phyloP scores from a whole-genome alignment of 2,888 invertebrate genomes.

The Resseliella maxima region DNA sequence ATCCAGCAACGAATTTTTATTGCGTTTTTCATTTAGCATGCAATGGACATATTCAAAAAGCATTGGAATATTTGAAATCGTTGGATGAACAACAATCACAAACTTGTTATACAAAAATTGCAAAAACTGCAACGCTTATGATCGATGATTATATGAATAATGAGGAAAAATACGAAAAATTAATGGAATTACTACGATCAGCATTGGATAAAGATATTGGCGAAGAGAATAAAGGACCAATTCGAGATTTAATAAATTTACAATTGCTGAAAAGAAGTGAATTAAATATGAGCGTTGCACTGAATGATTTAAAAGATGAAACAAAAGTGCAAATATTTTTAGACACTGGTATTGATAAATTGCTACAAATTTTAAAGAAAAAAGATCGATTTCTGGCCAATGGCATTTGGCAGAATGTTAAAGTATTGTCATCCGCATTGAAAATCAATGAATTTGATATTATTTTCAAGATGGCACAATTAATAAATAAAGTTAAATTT shows the following conservation, averaged over 20 bases:
- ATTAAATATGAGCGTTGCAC: background rate
- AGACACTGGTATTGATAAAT: background rate
- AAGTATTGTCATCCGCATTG: background rate
- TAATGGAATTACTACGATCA: background rate
- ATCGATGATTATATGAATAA: background rate
- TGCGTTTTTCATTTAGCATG: constrained; percentile 65
- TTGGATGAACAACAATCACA: constrained; percentile 59
- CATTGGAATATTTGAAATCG: constrained; percentile 63
- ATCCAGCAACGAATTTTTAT: constrained; percentile 64
- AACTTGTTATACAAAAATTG: background rate
- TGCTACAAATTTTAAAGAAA: background rate
- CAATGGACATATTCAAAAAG: constrained; percentile 64
- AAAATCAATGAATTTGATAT: constrained; percentile 16
- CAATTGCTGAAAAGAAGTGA: constrained; percentile 19
- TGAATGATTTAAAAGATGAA: background rate
- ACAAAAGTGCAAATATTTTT: background rate
- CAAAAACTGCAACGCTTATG: background rate
- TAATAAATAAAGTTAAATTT: background rate
- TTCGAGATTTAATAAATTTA: background rate
- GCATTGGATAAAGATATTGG: constrained; percentile 27
- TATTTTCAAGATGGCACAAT: background rate
- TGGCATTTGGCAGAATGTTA: constrained; percentile 1
- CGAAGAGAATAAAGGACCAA: background rate
- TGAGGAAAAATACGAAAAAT: background rate
- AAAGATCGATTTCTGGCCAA: background rate